Conservation (phyloP, 2,113 vertebrate species). For the Lanius ludovicianus region DNA sequence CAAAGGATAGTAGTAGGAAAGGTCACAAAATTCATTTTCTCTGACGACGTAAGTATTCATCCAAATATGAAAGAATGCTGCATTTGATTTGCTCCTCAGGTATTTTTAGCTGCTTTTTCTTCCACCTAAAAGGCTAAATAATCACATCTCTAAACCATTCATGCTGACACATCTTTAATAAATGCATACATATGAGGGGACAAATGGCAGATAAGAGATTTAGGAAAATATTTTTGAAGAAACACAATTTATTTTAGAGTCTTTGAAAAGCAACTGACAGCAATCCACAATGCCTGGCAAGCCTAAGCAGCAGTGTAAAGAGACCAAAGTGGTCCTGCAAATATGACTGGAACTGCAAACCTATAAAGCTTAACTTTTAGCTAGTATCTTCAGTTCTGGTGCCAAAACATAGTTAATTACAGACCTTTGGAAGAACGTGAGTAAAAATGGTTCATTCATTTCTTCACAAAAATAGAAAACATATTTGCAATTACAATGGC, state of each 20-base stretch:
- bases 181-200: neutral
- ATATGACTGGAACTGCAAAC: neutral
- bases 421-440: neutral
- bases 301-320: neutral
- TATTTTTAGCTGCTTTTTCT: neutral
- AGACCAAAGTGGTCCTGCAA: neutral
- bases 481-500: neutral
- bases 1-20: neutral
- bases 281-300: neutral
- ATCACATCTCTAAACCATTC: neutral
- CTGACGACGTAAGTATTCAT: neutral
- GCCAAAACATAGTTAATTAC: neutral
- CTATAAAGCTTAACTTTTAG: neutral
- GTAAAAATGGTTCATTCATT: neutral
- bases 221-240: neutral
- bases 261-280: neutral
- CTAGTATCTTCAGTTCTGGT: neutral
- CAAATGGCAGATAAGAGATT: neutral
- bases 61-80: neutral
- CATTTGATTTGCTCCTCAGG: neutral
- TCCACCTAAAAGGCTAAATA: neutral
- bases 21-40: conserved; percentile 15
- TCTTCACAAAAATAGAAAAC: neutral
- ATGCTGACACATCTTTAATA: neutral
- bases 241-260: neutral